Evolutionary conservation across 2,888 invertebrate genomes (phyloP).

Genomic region (Cepaea hortensis): DNA sequence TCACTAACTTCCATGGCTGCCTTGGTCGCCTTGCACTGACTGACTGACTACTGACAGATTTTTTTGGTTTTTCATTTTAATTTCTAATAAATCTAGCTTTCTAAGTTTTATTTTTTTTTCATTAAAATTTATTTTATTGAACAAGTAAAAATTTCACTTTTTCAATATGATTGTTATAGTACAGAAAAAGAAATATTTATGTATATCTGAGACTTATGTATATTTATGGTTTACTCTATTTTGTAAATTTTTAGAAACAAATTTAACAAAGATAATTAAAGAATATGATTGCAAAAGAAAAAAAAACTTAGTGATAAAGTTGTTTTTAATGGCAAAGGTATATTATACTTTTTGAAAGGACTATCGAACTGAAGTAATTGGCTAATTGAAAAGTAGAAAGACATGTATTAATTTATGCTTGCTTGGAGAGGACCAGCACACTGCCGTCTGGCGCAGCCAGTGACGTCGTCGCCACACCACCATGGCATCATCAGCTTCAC

Average conservation of each 20-base stretch:
- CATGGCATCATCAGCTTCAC: constrained; percentile 16
- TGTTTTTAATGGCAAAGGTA: too few species aligned
- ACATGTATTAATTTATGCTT: constrained; percentile 16
- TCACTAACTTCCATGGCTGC: constrained; percentile 35
- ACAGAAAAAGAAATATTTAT: not conserved
- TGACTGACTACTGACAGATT: constrained; percentile 16
- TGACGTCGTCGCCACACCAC: not conserved
- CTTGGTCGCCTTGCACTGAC: constrained; percentile 32
- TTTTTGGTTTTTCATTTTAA: not conserved
- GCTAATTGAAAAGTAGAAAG: not conserved
- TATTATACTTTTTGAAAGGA: not conserved
- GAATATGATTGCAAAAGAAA: too few species aligned
- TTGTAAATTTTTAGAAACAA: too few species aligned
- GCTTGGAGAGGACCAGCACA: constrained; percentile 6
- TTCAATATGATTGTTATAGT: too few species aligned
- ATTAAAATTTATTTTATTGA: not conserved
- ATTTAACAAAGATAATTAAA: too few species aligned
- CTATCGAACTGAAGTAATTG: not conserved
- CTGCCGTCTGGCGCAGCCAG: not conserved
- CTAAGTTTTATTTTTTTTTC: not conserved
- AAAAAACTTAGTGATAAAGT: too few species aligned
- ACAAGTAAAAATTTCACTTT: not conserved
- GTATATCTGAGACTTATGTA: not conserved
- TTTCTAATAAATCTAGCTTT: not conserved
- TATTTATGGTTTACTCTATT: too few species aligned